Conservation (phyloP, 2,888 invertebrate genomes). For the Pemphredon lugubris region DNA sequence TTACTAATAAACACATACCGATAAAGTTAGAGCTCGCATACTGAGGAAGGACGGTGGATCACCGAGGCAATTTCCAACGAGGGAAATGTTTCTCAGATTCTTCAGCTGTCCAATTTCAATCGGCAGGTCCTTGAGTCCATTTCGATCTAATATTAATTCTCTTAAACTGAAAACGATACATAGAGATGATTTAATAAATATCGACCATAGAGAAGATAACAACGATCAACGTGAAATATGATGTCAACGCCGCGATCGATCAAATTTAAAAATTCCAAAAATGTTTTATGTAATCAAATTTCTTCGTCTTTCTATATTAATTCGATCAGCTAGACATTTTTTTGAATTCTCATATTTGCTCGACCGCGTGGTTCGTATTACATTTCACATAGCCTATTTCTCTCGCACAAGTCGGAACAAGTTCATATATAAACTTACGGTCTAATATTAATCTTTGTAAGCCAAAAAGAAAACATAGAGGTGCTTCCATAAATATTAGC, state of each 20-base stretch:
- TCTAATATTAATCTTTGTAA: no score
- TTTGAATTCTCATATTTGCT: not conserved
- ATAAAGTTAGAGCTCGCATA: slow-evolving; percentile 83
- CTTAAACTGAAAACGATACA: slow-evolving; percentile 84
- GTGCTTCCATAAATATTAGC: no score
- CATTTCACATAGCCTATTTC: no score
- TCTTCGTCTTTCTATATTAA: not conserved
- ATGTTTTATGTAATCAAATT: not conserved
- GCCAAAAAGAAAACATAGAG: no score
- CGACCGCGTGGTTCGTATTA: no score
- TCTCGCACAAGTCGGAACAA: no score
- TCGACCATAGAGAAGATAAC: no score
- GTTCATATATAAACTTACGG: no score
- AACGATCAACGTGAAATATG: no score
- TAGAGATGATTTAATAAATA: not conserved
- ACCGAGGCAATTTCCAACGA: slow-evolving; percentile 83
- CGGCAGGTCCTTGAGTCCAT: slow-evolving; percentile 86
- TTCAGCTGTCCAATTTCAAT: slow-evolving; percentile 84
- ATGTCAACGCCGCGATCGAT: no score
- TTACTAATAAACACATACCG: no score
- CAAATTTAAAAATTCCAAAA: not conserved
- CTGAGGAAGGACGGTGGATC: slow-evolving; percentile 82
- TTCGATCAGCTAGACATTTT: not conserved
- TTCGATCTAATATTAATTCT: slow-evolving; percentile 88
- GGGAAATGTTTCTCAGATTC: slow-evolving; percentile 84